These are phyloP conservation scores for Ostrea denselamellosa DNA, from an alignment of 1,140 invertebrate species.

Conservation along the genomic window DNA sequence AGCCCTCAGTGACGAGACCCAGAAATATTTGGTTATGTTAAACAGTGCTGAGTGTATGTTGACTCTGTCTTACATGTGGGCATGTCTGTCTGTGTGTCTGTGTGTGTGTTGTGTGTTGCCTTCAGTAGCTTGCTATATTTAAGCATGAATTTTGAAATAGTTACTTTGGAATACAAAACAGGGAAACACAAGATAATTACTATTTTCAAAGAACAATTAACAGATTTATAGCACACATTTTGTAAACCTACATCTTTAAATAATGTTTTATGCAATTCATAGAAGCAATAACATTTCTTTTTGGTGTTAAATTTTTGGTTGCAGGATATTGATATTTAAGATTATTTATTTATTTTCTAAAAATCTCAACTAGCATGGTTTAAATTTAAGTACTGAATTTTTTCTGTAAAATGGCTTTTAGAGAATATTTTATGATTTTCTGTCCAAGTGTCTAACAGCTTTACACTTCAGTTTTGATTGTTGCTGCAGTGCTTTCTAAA, in stretches of 20 bases:
- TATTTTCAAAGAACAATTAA: background rate
- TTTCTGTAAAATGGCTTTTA: background rate
- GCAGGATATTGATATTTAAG: background rate
- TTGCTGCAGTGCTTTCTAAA: conserved; percentile 8
- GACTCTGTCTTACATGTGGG: background rate
- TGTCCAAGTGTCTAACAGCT: conserved; percentile 31
- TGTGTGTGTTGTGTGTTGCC: conserved; percentile 16
- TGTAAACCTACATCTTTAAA: too few species aligned
- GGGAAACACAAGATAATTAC: background rate
- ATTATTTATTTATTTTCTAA: background rate
- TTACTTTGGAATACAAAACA: background rate
- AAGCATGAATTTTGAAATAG: conserved; percentile 21
- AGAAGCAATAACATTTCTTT: background rate
- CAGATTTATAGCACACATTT: too few species aligned
- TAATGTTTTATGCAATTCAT: background rate
- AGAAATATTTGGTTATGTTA: conserved; percentile 45
- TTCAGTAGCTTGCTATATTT: conserved; percentile 20
- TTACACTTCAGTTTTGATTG: conserved; percentile 11
- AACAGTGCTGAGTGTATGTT: conserved; percentile 51
- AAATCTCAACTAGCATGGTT: conserved; percentile 12
- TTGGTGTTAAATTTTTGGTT: background rate
- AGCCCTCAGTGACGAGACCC: conserved; percentile 24
- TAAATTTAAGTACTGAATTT: background rate
- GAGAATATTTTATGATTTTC: conserved; percentile 34
- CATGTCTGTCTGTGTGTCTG: conserved; percentile 35